A percentile compares a stretch with the other conserved stretches of the same genome.
Conservation (phyloP, 2,888 invertebrate species). For the Thyatira batis region DNA sequence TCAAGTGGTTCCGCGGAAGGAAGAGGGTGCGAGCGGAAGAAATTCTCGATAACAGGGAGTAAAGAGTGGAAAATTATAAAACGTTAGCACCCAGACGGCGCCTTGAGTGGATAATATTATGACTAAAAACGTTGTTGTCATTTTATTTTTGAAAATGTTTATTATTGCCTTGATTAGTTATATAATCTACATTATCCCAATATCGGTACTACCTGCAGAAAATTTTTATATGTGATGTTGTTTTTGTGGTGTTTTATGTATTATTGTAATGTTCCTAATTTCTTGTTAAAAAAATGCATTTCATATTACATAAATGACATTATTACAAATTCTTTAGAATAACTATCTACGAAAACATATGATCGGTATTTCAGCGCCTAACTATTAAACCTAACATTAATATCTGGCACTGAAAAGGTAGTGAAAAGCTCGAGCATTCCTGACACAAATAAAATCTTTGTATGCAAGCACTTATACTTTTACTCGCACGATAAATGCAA, state of each 20-base stretch:
- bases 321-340: no score
- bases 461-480: background rate
- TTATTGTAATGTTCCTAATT: no score
- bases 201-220: no score
- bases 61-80: constrained; percentile 74
- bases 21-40: constrained; percentile 74
- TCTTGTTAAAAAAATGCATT: no score
- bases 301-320: no score
- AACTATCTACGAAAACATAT: background rate
- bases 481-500: constrained; percentile 5
- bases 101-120: constrained; percentile 54
- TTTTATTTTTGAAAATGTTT: background rate
- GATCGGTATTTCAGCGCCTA: background rate
- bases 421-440: background rate
- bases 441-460: constrained; percentile 4
- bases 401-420: background rate
- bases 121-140: constrained; percentile 41
- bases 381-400: background rate
- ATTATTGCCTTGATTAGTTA: constrained; percentile 9
- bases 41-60: constrained; percentile 73
- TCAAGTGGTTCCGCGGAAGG: constrained; percentile 69
- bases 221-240: no score
- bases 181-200: no score
- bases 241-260: no score
- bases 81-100: constrained; percentile 59